phyloP scores from a whole-genome alignment of 2,888 invertebrate species.

The Bhutanitis thaidina region DNA sequence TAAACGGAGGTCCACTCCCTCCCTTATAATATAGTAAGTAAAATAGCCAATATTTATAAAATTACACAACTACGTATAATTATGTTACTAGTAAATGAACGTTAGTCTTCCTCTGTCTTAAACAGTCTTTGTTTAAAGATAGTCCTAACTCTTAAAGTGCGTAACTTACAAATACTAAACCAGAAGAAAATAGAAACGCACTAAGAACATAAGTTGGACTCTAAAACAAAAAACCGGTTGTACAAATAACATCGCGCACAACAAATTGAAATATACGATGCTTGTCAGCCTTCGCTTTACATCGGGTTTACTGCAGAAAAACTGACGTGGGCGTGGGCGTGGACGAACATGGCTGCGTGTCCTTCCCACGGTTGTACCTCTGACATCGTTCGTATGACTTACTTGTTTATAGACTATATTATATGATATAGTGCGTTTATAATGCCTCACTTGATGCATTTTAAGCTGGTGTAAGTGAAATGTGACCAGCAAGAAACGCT shows the following conservation, averaged over 20 bases:
- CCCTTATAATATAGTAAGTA: too few species aligned
- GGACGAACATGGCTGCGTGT: conserved; percentile 39
- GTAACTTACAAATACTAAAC: too few species aligned
- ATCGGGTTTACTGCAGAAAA: conserved; percentile 54
- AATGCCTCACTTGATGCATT: conserved; percentile 1
- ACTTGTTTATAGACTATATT: conserved; percentile 27
- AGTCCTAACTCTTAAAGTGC: too few species aligned
- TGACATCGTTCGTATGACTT: conserved; percentile 37
- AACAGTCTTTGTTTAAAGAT: too few species aligned
- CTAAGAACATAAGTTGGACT: background rate
- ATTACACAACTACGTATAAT: too few species aligned
- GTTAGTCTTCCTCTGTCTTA: too few species aligned
- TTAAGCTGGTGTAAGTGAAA: conserved; percentile 3
- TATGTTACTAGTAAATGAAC: too few species aligned
- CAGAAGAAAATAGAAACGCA: too few species aligned
- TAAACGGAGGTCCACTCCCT: too few species aligned
- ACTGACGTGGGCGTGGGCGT: conserved; percentile 49
- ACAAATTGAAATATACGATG: conserved; percentile 26
- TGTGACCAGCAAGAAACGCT: conserved; percentile 1
- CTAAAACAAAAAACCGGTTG: conserved; percentile 14
- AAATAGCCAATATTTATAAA: too few species aligned
- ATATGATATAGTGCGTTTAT: background rate
- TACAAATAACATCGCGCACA: conserved; percentile 13
- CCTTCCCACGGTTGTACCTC: conserved; percentile 36
- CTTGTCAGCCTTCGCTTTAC: conserved; percentile 23